Evolutionary conservation across 2,888 invertebrate genomes (phyloP).

Genomic region (Drosophila kambysellisi): DNA sequence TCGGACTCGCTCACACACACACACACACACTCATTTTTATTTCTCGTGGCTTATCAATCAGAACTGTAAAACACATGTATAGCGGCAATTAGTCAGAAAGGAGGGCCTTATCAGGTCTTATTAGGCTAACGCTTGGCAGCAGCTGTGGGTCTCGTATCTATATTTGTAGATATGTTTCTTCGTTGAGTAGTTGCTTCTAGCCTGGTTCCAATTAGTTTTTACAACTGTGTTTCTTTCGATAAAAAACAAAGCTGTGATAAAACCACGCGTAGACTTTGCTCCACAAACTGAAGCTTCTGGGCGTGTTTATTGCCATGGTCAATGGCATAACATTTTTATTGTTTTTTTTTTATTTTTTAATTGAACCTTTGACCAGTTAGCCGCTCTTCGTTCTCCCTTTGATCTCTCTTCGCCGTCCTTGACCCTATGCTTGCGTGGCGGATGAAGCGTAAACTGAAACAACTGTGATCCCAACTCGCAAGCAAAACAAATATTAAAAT

Average conservation of each 20-base stretch:
- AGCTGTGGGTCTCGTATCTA: conserved; percentile 22
- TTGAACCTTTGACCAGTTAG: conserved; percentile 57
- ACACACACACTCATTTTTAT: conserved; percentile 1
- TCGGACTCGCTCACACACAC: conserved; percentile 31
- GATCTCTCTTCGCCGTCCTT: conserved; percentile 36
- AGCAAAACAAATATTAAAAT: conserved; percentile 28
- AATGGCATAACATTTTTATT: conserved; percentile 44
- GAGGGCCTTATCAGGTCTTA: conserved; percentile 37
- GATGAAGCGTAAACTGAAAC: conserved; percentile 45
- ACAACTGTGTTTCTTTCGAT: conserved; percentile 58
- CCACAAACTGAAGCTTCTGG: conserved; percentile 19
- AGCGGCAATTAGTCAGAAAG: conserved; percentile 61
- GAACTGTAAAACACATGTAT: conserved; percentile 56
- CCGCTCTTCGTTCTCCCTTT: background rate
- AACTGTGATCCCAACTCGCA: conserved; percentile 20
- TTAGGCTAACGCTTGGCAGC: conserved; percentile 30
- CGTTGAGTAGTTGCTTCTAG: conserved; percentile 2
- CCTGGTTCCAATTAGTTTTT: conserved; percentile 45
- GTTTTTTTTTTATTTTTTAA: conserved; percentile 4
- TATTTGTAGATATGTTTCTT: conserved; percentile 7
- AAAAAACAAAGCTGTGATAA: conserved; percentile 55
- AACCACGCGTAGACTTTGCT: conserved; percentile 50
- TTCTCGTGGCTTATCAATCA: conserved; percentile 44
- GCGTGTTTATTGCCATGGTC: conserved; percentile 37
- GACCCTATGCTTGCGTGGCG: conserved; percentile 44